A percentile compares a stretch with the other conserved stretches of the same genome.
phyloP scores from a whole-genome alignment of 2,888 invertebrate species.

The Ptychoptera albimana region DNA sequence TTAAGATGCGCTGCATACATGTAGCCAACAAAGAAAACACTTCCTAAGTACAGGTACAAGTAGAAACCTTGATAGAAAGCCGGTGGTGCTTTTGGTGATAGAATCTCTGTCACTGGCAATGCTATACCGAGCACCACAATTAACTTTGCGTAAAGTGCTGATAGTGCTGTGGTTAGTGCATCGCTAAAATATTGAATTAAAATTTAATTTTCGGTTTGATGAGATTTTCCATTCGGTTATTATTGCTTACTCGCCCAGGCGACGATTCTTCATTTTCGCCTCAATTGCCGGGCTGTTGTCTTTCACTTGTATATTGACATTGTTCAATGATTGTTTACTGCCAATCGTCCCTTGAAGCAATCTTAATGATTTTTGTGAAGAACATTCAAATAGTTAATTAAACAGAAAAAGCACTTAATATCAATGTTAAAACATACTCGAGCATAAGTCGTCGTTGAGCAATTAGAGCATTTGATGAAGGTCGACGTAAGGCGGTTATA shows the following conservation, averaged over 20 bases:
- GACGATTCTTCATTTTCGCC: constrained; percentile 5
- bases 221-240: neutral
- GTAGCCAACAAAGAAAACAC: constrained; percentile 50
- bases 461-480: constrained; percentile 41
- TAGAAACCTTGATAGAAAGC: constrained; percentile 50
- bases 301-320: neutral
- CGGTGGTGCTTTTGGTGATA: constrained; percentile 48
- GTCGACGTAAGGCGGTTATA: constrained; percentile 41
- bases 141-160: constrained; percentile 63
- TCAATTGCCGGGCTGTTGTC: neutral
- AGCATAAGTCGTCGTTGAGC: constrained; percentile 4
- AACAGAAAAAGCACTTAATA: neutral
- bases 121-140: constrained; percentile 62
- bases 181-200: constrained; percentile 32
- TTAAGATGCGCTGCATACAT: constrained; percentile 44
- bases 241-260: constrained; percentile 2
- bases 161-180: constrained; percentile 46
- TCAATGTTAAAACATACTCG: constrained; percentile 2
- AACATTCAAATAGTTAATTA: neutral
- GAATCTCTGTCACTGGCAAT: constrained; percentile 64
- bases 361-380: neutral
- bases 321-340: constrained; percentile 5
- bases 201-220: neutral
- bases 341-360: constrained; percentile 2
- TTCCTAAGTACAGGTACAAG: constrained; percentile 54